Evolutionary conservation across 2,888 invertebrate species (phyloP).

Genomic region (Heliconius charithonia): DNA sequence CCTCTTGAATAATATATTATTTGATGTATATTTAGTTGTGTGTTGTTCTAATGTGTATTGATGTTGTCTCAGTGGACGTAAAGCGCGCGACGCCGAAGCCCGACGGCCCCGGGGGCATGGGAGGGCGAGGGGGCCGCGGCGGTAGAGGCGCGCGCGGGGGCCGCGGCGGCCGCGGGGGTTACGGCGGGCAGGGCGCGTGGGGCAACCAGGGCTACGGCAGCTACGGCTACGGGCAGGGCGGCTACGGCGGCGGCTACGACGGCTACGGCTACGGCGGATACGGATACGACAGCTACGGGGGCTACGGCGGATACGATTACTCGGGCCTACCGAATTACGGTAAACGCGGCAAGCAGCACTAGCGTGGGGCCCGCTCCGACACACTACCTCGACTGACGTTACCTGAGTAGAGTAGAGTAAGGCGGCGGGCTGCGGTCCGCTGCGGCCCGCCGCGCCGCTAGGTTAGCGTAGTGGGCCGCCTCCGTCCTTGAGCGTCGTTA

Average conservation of each 20-base stretch:
- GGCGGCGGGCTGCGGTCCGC: constrained; percentile 54
- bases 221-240: constrained; percentile 88
- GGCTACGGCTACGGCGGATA: constrained; percentile 89
- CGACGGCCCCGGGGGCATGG: constrained; percentile 88
- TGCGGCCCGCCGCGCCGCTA: constrained; percentile 47
- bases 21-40: background rate
- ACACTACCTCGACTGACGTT: constrained; percentile 84
- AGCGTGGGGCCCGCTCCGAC: constrained; percentile 78
- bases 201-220: constrained; percentile 87
- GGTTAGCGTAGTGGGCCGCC: constrained; percentile 74
- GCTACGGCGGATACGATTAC: constrained; percentile 92
- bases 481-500: constrained; percentile 81
- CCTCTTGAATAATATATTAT: background rate
- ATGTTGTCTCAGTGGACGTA: constrained; percentile 89
- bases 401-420: constrained; percentile 82
- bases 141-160: constrained; percentile 87
- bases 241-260: constrained; percentile 88
- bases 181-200: constrained; percentile 86
- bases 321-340: constrained; percentile 92
- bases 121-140: constrained; percentile 86
- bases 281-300: constrained; percentile 90
- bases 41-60: background rate
- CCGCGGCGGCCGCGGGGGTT: constrained; percentile 88
- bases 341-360: constrained; percentile 85
- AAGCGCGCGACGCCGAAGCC: constrained; percentile 97